Percentiles rank a stretch among this genome's conserved stretches.
phyloP scores from a whole-genome alignment of 2,888 invertebrate genomes.

The Orgyia antiqua region DNA sequence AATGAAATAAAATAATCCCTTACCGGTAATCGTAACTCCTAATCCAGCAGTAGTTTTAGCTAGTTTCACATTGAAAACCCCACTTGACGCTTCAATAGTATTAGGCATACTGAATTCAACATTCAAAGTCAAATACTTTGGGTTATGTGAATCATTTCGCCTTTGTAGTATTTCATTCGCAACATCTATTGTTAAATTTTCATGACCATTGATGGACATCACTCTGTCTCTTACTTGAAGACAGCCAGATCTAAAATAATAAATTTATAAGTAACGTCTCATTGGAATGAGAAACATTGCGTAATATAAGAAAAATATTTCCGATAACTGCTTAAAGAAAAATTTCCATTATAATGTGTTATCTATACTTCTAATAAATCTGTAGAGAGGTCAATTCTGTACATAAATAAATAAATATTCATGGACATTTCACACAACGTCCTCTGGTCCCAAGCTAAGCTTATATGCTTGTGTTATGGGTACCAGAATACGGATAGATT shows the following conservation, averaged over 20 bases:
- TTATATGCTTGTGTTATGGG: no score
- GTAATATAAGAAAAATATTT: not conserved
- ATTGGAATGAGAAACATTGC: not conserved
- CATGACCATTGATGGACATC: slow-evolving; percentile 89
- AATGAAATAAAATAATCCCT: no score
- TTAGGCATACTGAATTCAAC: slow-evolving; percentile 95
- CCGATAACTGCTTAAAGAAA: not conserved
- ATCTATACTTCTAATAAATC: no score
- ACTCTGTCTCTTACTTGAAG: slow-evolving; percentile 90
- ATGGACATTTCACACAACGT: no score
- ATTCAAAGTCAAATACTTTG: slow-evolving; percentile 85
- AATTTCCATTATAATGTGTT: no score
- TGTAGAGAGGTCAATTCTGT: no score
- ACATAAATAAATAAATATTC: no score
- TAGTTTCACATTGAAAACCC: slow-evolving; percentile 93
- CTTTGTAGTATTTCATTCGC: slow-evolving; percentile 79
- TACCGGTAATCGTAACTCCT: slow-evolving; percentile 93
- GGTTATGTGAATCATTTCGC: slow-evolving; percentile 75
- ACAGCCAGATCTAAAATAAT: slow-evolving; percentile 80
- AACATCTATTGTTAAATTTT: slow-evolving; percentile 80
- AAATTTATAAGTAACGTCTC: not conserved
- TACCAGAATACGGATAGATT: no score
- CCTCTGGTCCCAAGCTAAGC: no score
- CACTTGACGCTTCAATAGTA: slow-evolving; percentile 92
- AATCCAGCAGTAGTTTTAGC: slow-evolving; percentile 88